Evolutionary conservation across 2,797 vertebrate species (phyloP).

Genomic region (Enteromius anoplus): DNA sequence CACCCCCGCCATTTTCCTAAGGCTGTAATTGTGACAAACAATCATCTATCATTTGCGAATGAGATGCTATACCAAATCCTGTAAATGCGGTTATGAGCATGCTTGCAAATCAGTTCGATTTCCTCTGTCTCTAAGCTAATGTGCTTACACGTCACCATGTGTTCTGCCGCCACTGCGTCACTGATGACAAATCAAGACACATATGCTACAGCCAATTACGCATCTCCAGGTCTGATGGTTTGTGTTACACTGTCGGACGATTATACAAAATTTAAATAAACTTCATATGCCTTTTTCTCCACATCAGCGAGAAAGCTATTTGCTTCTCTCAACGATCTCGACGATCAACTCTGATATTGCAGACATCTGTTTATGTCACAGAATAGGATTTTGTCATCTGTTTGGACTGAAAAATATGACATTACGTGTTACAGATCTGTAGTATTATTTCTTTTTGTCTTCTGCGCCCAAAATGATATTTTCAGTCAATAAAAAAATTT

Average conservation of each 20-base stretch:
- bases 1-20: slow-evolving; percentile 30
- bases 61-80: slow-evolving; percentile 32
- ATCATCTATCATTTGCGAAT: slow-evolving; percentile 32
- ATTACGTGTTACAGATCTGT: slow-evolving; percentile 53
- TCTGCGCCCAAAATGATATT: slow-evolving; percentile 25
- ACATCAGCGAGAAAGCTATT: slow-evolving; percentile 58
- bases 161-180: slow-evolving; percentile 36
- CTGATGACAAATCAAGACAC: slow-evolving; percentile 59
- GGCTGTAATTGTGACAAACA: slow-evolving; percentile 50
- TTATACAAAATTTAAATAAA: slow-evolving; percentile 58
- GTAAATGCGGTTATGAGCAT: slow-evolving; percentile 48
- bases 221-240: slow-evolving; percentile 47
- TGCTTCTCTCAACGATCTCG: slow-evolving; percentile 48
- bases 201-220: slow-evolving; percentile 59
- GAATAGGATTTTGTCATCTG: slow-evolving; percentile 55
- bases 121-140: slow-evolving; percentile 56
- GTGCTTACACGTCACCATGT: slow-evolving; percentile 45
- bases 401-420: slow-evolving; percentile 58
- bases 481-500: slow-evolving; percentile 37
- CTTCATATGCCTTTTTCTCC: slow-evolving; percentile 50
- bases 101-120: slow-evolving; percentile 53
- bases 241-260: slow-evolving; percentile 39
- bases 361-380: slow-evolving; percentile 61
- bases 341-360: slow-evolving; percentile 60
- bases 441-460: slow-evolving; percentile 42